These are phyloP conservation scores for Sebastes fasciatus DNA, from an alignment of 2,113 vertebrate genomes.

Conservation along the genomic window DNA sequence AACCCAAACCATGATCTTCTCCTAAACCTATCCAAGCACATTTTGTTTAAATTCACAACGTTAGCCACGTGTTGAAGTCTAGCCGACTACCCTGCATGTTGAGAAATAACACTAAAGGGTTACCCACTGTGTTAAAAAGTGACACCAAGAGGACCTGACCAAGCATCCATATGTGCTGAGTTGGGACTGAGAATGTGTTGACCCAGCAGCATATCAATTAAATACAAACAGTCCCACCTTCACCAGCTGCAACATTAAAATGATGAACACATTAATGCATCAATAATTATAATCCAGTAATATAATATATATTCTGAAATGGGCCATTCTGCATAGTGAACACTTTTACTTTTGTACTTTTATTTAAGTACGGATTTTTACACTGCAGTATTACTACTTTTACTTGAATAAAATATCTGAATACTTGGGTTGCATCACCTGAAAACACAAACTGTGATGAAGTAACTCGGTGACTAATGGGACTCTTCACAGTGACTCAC, in stretches of 20 bases:
- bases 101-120: neutral
- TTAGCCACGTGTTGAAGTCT: neutral
- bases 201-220: neutral
- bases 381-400: neutral
- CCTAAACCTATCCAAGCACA: too few species aligned
- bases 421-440: neutral
- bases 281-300: neutral
- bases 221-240: neutral
- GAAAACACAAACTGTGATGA: neutral
- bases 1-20: too few species aligned
- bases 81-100: neutral
- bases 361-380: neutral
- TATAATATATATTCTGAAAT: neutral
- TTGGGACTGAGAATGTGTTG: neutral
- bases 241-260: neutral
- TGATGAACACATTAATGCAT: neutral
- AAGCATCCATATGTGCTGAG: neutral
- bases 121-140: neutral
- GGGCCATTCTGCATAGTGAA: neutral
- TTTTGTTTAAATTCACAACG: neutral
- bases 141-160: neutral
- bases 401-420: neutral
- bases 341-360: neutral
- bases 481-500: constrained; percentile 3
- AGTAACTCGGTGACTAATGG: constrained; percentile 10